Base-by-base conservation (phyloP, 2,113 vertebrate species). In the Phylloscopus whistleri region DNA sequence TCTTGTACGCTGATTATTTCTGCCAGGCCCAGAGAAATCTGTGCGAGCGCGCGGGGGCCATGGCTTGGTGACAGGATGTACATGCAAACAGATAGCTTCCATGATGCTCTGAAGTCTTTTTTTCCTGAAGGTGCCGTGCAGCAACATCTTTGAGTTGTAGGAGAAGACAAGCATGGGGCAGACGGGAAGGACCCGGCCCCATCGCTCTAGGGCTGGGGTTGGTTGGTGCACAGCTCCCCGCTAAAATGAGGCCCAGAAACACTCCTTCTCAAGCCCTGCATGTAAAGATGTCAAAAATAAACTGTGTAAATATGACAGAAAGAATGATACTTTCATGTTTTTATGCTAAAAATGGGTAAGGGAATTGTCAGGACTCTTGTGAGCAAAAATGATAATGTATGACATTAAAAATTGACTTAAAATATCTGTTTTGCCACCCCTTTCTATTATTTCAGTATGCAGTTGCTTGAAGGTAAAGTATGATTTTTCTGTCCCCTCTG, bases 401-500 rank as follows among this genome's bases (percentile, higher is more conserved):
- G 46, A 84, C 73, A 74, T 66, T 84, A 94, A 79, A 84, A 91
- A 86, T 64, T 95, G 85, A 68, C 55, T 91, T 73, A 87, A 96
- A 93, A 87, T 62, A 87, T 95, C 84, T 89, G 15, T 86, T 83
- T 94, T 82, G 52, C 49, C 64, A 89, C 64, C 84, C 18, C 31
- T 96, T 91, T 94, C 95, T 97, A 96, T 98, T 98, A 97, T 91
- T 97, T 95, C 95, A 87, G 95, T 97, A 92, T 97, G 67, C 91
- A 94, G 55, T 83, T 96, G 87, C 92, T 98, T 97, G 33, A 91
- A 97, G 76, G 96, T 94, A 96, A 93, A 95, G 69, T 89, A 87
- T 93, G 93, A 96, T 98, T 84, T 97, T 97, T 98, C 95, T 95
- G 97, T 97, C 95, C 94, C 81, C 97, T 92, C 93, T 98, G 96